These are phyloP conservation scores for Agrochola circellaris DNA, from an alignment of 2,888 invertebrate species.

Conservation along the genomic window DNA sequence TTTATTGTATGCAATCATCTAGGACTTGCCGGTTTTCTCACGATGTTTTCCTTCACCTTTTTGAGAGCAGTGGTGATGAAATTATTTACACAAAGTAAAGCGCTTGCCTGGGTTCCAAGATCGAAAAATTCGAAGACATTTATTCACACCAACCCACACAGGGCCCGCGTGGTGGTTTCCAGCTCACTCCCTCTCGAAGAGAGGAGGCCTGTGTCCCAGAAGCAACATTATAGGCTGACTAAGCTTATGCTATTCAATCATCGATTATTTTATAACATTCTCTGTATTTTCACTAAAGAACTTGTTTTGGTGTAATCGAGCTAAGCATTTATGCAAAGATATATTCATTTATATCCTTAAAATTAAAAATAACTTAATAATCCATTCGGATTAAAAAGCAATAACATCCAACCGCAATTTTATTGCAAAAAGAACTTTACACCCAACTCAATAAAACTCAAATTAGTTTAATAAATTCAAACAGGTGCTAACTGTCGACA, in stretches of 20 bases:
- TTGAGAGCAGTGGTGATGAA: too few species aligned
- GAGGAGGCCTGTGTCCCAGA: too few species aligned
- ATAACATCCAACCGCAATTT: slow-evolving; percentile 7
- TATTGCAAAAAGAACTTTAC: slow-evolving; percentile 48
- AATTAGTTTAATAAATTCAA: slow-evolving; percentile 40
- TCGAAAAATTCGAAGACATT: too few species aligned
- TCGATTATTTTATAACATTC: too few species aligned
- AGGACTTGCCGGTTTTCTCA: too few species aligned
- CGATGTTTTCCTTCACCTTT: background rate
- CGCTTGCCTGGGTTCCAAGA: too few species aligned
- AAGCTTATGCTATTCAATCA: too few species aligned
- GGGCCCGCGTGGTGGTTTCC: too few species aligned
- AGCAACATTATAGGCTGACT: too few species aligned
- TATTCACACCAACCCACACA: too few species aligned
- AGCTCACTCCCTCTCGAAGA: too few species aligned
- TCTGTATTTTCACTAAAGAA: background rate
- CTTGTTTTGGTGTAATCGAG: background rate
- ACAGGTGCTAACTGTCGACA: slow-evolving; percentile 65
- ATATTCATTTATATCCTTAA: background rate
- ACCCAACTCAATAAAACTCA: slow-evolving; percentile 30
- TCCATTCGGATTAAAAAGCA: slow-evolving; percentile 17
- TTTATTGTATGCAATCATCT: background rate
- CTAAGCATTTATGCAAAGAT: background rate
- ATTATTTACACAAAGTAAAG: too few species aligned
- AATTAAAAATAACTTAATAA: slow-evolving; percentile 24